Conservation (phyloP, 2,797 vertebrate genomes). For the Discoglossus pictus region DNA sequence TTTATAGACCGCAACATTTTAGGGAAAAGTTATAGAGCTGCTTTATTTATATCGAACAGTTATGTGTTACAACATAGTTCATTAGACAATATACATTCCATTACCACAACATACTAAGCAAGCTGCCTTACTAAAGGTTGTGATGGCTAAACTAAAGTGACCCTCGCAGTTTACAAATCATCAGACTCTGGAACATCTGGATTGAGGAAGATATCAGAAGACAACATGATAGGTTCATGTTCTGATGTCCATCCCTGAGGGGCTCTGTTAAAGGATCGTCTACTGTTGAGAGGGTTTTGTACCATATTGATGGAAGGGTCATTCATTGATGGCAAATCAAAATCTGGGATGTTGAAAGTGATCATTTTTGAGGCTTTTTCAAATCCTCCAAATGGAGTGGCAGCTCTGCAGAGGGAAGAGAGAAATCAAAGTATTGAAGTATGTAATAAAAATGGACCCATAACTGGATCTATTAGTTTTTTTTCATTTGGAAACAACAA, state of each 20-base stretch:
- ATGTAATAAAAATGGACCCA: too few relatives aligned
- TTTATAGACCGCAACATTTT: not conserved
- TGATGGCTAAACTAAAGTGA: not conserved
- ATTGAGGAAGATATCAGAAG: constrained; percentile 58
- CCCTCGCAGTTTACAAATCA: constrained; percentile 79
- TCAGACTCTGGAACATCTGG: constrained; percentile 86
- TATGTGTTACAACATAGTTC: not conserved
- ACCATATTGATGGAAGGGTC: constrained; percentile 74
- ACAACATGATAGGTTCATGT: constrained; percentile 63
- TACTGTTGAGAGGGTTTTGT: constrained; percentile 68
- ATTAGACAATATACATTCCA: constrained; percentile 9
- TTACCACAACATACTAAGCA: constrained; percentile 4
- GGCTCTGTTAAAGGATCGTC: constrained; percentile 91
- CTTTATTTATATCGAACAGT: constrained; percentile 3
- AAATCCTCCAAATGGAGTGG: constrained; percentile 92
- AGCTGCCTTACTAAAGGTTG: not conserved
- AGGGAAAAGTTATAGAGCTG: not conserved
- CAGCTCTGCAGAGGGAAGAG: constrained; percentile 77
- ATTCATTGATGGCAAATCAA: constrained; percentile 72
- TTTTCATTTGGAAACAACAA: too few relatives aligned
- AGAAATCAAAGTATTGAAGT: too few relatives aligned
- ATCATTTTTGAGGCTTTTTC: constrained; percentile 80
- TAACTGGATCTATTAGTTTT: too few relatives aligned
- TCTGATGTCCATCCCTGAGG: constrained; percentile 85
- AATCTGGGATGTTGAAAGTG: constrained; percentile 74